A percentile compares a stretch with the other conserved stretches of the same genome.
Evolutionary conservation across 2,113 vertebrate species (phyloP).

Genomic region (Macrotis lagotis): DNA sequence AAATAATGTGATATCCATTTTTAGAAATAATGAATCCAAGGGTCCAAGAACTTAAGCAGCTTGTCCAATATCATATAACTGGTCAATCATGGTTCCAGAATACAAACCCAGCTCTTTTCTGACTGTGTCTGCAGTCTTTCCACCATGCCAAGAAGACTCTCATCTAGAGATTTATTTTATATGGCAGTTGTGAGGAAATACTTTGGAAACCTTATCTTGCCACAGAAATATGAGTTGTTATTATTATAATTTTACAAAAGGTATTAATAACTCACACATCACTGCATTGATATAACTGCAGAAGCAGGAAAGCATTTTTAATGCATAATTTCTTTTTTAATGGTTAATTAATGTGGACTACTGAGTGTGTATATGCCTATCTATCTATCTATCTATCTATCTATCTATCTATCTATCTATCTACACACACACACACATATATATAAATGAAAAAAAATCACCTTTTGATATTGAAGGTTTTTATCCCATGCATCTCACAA

Average conservation of each 20-base stretch:
- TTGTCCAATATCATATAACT: not conserved
- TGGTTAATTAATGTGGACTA: slow-evolving; percentile 61
- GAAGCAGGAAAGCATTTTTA: not conserved
- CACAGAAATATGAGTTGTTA: not conserved
- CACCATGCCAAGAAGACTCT: not conserved
- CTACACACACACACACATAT: too few relatives aligned
- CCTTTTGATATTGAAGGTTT: slow-evolving; percentile 74
- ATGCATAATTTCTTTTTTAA: slow-evolving; percentile 27
- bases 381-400: too few relatives aligned
- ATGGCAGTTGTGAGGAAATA: not conserved
- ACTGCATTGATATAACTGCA: not conserved
- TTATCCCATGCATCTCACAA: slow-evolving; percentile 76
- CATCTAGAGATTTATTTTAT: not conserved
- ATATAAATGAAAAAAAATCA: slow-evolving; percentile 49
- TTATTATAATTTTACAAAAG: not conserved
- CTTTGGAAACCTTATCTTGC: not conserved
- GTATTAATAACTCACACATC: slow-evolving; percentile 43
- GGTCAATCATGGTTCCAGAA: not conserved
- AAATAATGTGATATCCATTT: not conserved
- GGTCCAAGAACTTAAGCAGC: not conserved
- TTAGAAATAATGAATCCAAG: not conserved
- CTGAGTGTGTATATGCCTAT: slow-evolving; percentile 51
- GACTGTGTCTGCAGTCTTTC: not conserved
- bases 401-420: too few relatives aligned
- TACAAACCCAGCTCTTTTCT: not conserved